Conservation (phyloP, 2,888 invertebrate genomes). For the Euplagia quadripunctaria region DNA sequence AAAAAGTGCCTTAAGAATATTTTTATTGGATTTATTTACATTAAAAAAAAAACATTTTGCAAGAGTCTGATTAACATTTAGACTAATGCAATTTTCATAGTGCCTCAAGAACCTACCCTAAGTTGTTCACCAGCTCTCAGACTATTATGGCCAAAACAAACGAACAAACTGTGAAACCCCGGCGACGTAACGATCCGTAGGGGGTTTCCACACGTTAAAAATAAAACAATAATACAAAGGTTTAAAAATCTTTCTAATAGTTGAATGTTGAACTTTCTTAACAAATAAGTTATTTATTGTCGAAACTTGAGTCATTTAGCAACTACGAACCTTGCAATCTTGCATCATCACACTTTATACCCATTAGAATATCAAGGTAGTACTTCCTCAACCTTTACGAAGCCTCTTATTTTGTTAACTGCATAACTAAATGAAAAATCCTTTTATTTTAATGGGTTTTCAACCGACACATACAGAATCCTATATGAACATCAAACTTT, state of each 20-base stretch:
- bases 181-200: not conserved
- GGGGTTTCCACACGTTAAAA: not conserved
- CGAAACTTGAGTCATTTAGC: too few species aligned
- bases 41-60: too few species aligned
- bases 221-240: not conserved
- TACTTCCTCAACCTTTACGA: not conserved
- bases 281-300: not conserved
- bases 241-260: too few species aligned
- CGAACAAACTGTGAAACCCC: not conserved
- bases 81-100: too few species aligned
- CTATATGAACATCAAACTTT: conserved; percentile 36
- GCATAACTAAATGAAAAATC: not conserved
- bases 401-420: not conserved
- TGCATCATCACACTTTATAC: not conserved
- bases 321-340: not conserved
- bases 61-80: too few species aligned
- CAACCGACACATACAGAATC: conserved; percentile 9
- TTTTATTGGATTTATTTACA: too few species aligned
- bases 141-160: not conserved
- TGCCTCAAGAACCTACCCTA: too few species aligned
- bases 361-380: not conserved
- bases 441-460: conserved; percentile 9
- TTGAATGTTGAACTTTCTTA: too few species aligned
- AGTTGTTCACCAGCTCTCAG: too few species aligned
- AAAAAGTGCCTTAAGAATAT: too few species aligned